A percentile compares a stretch with the other conserved stretches of the same genome.
Evolutionary conservation across 2,113 vertebrate species (phyloP).

Genomic region (Accipiter cooperii): DNA sequence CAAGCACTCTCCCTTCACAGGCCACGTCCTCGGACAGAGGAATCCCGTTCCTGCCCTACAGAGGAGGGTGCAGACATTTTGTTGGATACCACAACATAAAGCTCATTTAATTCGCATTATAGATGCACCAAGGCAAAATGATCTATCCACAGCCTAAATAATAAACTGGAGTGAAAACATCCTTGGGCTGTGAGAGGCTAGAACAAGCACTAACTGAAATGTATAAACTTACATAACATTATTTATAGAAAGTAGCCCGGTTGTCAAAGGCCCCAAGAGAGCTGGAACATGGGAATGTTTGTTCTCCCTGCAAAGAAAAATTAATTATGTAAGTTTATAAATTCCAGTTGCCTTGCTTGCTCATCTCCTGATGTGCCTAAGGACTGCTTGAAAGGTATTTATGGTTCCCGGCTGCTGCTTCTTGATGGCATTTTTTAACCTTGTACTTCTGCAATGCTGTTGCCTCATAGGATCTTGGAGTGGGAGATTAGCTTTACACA

Average conservation of each 20-base stretch:
- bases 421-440: neutral
- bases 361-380: neutral
- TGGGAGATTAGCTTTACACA: neutral
- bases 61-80: neutral
- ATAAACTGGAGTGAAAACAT: constrained; percentile 35
- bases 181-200: constrained; percentile 2
- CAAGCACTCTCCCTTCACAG: accelerated
- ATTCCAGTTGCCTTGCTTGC: constrained; percentile 30
- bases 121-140: neutral
- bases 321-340: constrained; percentile 44
- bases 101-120: neutral
- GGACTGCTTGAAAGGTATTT: constrained; percentile 21
- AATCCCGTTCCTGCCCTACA: neutral
- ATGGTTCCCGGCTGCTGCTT: neutral
- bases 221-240: constrained; percentile 26
- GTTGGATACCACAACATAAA: neutral
- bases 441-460: neutral
- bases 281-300: constrained; percentile 29
- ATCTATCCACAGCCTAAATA: constrained; percentile 21
- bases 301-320: neutral
- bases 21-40: neutral
- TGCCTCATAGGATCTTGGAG: neutral
- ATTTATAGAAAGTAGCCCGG: constrained; percentile 41
- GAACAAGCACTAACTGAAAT: constrained; percentile 24
- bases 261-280: constrained; percentile 15